phyloP scores from a whole-genome alignment of 2,888 invertebrate genomes.

The Neuroscelio doddi region DNA sequence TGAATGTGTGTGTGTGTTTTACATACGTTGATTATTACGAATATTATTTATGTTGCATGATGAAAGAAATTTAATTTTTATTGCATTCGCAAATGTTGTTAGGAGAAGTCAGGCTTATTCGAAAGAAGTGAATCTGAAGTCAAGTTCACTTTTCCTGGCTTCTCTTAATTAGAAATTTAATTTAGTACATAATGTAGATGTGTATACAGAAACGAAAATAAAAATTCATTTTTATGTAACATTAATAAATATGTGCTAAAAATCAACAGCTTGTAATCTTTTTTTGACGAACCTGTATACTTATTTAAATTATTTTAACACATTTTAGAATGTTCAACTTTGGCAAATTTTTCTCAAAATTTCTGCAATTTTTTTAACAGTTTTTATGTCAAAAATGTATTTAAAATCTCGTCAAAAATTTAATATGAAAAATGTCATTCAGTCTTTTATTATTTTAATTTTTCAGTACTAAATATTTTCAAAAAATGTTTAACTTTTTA shows the following conservation, averaged over 20 bases:
- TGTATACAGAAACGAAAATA: constrained; percentile 39
- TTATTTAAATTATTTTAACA: too few species aligned
- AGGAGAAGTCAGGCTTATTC: constrained; percentile 29
- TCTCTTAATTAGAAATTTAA: constrained; percentile 27
- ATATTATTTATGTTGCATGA: constrained; percentile 49
- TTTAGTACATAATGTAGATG: constrained; percentile 41
- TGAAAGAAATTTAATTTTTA: constrained; percentile 45
- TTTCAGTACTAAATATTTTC: too few species aligned
- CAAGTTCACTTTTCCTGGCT: constrained; percentile 28
- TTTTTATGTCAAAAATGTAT: too few species aligned
- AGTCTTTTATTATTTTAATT: too few species aligned
- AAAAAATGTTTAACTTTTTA: too few species aligned
- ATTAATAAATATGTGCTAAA: constrained; percentile 37
- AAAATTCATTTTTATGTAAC: constrained; percentile 46
- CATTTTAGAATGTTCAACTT: too few species aligned
- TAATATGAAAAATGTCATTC: too few species aligned
- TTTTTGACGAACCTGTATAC: too few species aligned
- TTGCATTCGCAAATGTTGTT: constrained; percentile 27
- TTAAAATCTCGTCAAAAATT: too few species aligned
- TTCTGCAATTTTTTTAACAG: too few species aligned
- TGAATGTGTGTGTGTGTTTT: constrained; percentile 33
- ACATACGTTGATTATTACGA: constrained; percentile 45
- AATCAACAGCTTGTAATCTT: too few species aligned
- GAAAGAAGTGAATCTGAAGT: constrained; percentile 25
- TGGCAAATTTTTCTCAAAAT: too few species aligned